A percentile compares a stretch with the other conserved stretches of the same genome.
These are phyloP conservation scores for Ruditapes philippinarum DNA, from an alignment of 1,140 invertebrate species.

Conservation along the genomic window DNA sequence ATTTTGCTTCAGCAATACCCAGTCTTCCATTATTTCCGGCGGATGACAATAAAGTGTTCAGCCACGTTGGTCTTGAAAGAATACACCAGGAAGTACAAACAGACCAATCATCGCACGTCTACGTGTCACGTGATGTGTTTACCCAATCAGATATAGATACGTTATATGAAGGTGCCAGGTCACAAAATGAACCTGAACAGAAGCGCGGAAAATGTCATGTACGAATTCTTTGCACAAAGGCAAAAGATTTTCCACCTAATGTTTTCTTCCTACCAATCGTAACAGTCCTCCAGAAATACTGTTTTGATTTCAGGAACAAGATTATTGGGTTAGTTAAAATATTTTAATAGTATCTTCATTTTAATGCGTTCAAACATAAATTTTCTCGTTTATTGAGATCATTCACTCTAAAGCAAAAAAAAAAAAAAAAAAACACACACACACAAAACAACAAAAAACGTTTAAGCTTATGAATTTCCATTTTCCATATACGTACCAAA, in stretches of 20 bases:
- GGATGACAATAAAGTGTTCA: conserved; percentile 54
- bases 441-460: too few species aligned
- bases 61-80: conserved; percentile 26
- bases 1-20: conserved; percentile 89
- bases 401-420: too few species aligned
- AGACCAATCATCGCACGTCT: background rate
- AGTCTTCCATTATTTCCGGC: conserved; percentile 89
- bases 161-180: background rate
- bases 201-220: background rate
- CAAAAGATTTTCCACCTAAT: background rate
- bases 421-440: too few species aligned
- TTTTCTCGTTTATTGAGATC: too few species aligned
- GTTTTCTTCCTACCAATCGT: conserved; percentile 66
- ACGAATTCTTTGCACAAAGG: background rate
- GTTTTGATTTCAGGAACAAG: conserved; percentile 70
- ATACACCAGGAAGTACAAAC: conserved; percentile 6
- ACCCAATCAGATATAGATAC: conserved; percentile 45
- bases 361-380: too few species aligned
- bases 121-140: conserved; percentile 52
- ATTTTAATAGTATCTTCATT: too few species aligned
- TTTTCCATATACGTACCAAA: too few species aligned
- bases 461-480: too few species aligned
- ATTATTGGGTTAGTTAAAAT: too few species aligned
- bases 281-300: conserved; percentile 72
- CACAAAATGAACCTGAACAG: background rate